phyloP scores from a whole-genome alignment of 2,797 vertebrate genomes.

The Myiotriccus ornatus region DNA sequence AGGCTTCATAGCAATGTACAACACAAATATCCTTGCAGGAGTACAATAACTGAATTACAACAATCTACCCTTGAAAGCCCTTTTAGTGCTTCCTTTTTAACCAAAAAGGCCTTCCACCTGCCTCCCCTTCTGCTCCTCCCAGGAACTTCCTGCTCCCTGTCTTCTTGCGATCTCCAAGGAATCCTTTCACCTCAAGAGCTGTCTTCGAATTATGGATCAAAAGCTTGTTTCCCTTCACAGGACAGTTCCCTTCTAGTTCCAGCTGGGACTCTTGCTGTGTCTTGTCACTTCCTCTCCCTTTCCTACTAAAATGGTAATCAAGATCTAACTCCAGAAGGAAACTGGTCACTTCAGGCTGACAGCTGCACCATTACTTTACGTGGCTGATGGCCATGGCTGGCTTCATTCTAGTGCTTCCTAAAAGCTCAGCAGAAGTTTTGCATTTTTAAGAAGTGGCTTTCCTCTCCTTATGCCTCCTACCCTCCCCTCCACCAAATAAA shows the following conservation, averaged over 20 bases:
- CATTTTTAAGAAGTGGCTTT: background rate
- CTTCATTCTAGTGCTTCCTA: background rate
- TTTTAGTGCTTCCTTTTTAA: background rate
- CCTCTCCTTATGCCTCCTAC: background rate
- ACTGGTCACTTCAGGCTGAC: background rate
- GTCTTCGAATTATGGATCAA: background rate
- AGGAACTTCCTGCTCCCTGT: background rate
- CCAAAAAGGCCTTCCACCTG: background rate
- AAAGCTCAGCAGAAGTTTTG: background rate
- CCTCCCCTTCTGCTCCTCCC: background rate
- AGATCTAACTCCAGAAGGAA: background rate
- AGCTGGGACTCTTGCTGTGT: background rate
- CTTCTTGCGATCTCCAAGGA: background rate
- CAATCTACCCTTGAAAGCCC: background rate
- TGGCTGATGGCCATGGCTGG: background rate
- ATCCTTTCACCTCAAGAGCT: background rate
- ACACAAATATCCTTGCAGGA: background rate
- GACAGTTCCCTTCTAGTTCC: background rate
- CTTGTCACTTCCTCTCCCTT: background rate
- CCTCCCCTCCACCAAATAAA: background rate
- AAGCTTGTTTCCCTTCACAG: background rate
- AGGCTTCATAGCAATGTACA: background rate
- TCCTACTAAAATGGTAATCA: background rate
- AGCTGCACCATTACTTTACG: background rate
- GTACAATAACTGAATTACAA: background rate